A percentile compares a stretch with the other conserved stretches of the same genome.
Evolutionary conservation across 2,888 invertebrate species (phyloP).

Genomic region (Helobdella robusta): DNA sequence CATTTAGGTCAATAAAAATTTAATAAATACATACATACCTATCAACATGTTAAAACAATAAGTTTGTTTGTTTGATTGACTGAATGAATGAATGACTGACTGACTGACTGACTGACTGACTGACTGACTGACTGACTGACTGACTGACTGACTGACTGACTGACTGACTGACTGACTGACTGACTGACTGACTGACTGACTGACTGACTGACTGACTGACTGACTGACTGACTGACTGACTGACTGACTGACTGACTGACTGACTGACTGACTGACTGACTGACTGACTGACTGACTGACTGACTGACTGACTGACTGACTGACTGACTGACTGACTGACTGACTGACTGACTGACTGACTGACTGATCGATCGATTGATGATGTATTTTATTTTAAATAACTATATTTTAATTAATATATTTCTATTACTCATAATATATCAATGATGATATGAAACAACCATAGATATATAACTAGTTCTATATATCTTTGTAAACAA

Average conservation of each 20-base stretch:
- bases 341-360: constrained; percentile 14
- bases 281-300: not conserved
- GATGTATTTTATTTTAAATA: too few relatives aligned
- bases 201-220: not conserved
- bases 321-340: constrained; percentile 14
- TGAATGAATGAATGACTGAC: not conserved
- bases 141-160: not conserved
- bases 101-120: not conserved
- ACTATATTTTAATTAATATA: too few relatives aligned
- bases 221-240: not conserved
- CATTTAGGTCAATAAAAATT: too few relatives aligned
- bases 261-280: not conserved
- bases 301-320: constrained; percentile 14
- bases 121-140: not conserved
- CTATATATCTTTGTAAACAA: too few relatives aligned
- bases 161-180: not conserved
- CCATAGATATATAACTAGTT: too few relatives aligned
- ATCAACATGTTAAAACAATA: not conserved
- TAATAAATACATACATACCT: not conserved
- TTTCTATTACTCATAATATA: too few relatives aligned
- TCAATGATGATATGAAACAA: too few relatives aligned
- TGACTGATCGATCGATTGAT: not conserved
- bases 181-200: not conserved
- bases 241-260: not conserved
- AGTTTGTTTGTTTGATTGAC: not conserved